Base-by-base conservation (phyloP, 2,797 vertebrate species). In the Poeciliopsis paucimaculata region DNA sequence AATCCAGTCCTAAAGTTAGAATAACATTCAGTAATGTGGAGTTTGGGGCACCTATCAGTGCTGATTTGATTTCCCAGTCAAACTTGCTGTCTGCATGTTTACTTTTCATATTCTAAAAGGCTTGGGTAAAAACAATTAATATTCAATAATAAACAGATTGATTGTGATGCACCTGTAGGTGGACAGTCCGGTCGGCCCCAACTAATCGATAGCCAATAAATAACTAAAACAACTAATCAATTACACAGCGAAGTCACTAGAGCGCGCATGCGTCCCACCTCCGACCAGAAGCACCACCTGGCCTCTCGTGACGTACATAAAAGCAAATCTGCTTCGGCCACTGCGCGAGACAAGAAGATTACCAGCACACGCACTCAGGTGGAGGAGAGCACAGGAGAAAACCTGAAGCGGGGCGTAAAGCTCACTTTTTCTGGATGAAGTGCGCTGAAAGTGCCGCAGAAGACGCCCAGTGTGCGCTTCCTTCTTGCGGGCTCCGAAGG, bases 261-360 rank as follows among this genome's bases (percentile, higher is more conserved):
- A 87, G 72, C 82, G 95, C 96, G 96, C 96, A 94, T 93, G 95
- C 95, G 94, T 90, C 41, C 23, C 66, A 83, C 62, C 73, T 73
- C 49, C 16, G 16, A 23, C 28, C 77, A 36, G 45, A 5, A 28
- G 16, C 82, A 70, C 82, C 88, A 94, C 92, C 92, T 93, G 91
- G 89, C 82, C 74, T 74, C 75, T 41, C 53, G 87, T 96, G 96
- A 96, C 95, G 95, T 94, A 89, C 68, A 70, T 64, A 82, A 87
- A 77, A 94, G 92, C 86, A 90, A 93, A 94, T 91, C 91, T 88
- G 75, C 83, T 93, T 87, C 84, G 82, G 80, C 47, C 45, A 73
- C 82, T 55, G 89, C 73, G 82, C 86, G 83, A 82, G 91, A 78
- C 86, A 77, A 89, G 90, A 53, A 87, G 91, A 87, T 89, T 93